phyloP scores from a whole-genome alignment of 2,797 vertebrate species.

The Balearica regulorum region DNA sequence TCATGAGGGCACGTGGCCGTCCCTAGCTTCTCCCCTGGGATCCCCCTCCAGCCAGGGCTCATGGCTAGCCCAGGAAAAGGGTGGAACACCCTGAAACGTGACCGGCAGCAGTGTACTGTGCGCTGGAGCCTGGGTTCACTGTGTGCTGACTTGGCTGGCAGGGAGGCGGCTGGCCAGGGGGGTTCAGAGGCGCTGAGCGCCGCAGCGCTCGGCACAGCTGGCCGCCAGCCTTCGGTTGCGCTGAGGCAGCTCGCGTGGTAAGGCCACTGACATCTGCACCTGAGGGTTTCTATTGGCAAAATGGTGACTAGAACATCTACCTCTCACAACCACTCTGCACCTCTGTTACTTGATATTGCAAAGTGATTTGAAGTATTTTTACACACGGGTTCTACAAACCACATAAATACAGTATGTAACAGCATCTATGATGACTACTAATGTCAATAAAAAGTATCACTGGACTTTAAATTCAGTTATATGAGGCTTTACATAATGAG shows the following conservation, averaged over 20 bases:
- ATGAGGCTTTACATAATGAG: neutral
- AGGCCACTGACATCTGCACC: rapidly evolving
- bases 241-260: neutral
- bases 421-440: neutral
- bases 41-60: neutral
- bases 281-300: neutral
- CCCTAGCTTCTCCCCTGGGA: neutral
- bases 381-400: neutral
- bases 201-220: neutral
- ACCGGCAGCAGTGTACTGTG: rapidly evolving
- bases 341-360: neutral
- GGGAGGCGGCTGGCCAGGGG: neutral
- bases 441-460: neutral
- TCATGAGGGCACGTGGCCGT: neutral
- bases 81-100: neutral
- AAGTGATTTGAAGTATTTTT: neutral
- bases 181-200: neutral
- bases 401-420: neutral
- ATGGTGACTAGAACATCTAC: neutral
- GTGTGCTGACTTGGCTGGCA: neutral
- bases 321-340: neutral
- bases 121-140: neutral
- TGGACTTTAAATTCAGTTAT: neutral
- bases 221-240: rapidly evolving
- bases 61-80: neutral